phyloP scores from a whole-genome alignment of 1,140 invertebrate species.

The Cydia strobilella region DNA sequence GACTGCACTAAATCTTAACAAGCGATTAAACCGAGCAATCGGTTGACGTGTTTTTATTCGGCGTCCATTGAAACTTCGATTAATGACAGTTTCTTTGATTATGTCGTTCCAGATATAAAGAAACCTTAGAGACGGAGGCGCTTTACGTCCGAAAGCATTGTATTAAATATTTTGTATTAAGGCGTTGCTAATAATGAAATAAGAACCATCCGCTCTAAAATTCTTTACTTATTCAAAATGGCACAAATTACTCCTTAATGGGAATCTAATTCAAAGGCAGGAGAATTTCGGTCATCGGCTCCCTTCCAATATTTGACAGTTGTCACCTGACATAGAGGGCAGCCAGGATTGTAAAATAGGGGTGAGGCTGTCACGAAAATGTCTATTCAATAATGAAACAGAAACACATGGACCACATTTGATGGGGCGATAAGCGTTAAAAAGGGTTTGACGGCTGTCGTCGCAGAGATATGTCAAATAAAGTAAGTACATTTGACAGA shows the following conservation, averaged over 20 bases:
- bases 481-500: neutral
- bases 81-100: slow-evolving; percentile 2
- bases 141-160: neutral
- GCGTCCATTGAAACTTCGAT: slow-evolving; percentile 1
- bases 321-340: neutral
- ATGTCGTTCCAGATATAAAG: neutral
- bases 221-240: no score
- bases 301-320: neutral
- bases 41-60: neutral
- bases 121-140: neutral
- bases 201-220: neutral
- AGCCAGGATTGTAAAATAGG: neutral
- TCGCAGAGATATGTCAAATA: neutral
- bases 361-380: neutral
- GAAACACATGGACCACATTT: neutral
- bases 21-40: slow-evolving; percentile 20
- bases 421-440: neutral
- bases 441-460: neutral
- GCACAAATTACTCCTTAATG: neutral
- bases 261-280: neutral
- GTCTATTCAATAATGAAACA: no score
- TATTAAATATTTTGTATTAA: neutral
- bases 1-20: slow-evolving; percentile 23
- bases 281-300: no score
- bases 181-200: neutral